These are phyloP conservation scores for Pterophyllum scalare DNA, from an alignment of 2,113 vertebrate species.

Conservation along the genomic window DNA sequence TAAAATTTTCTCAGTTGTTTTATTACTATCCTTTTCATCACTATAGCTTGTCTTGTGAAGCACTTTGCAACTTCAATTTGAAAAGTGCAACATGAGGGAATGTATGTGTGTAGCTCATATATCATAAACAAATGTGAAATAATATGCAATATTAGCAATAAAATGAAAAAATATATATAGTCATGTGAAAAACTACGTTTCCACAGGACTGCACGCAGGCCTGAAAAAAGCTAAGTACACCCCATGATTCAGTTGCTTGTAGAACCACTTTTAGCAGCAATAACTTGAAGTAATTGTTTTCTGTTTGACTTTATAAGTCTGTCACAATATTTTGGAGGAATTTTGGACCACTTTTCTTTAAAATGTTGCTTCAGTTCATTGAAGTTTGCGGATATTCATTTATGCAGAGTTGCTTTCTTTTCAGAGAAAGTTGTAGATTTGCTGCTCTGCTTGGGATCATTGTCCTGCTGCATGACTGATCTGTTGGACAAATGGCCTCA, in stretches of 20 bases:
- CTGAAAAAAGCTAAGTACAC: neutral
- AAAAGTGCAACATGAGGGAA: neutral
- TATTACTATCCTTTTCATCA: no score
- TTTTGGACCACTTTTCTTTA: neutral
- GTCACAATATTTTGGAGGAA: accelerated
- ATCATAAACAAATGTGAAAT: neutral
- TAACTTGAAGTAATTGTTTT: neutral
- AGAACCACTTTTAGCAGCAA: neutral
- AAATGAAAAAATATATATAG: neutral
- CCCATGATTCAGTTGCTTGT: accelerated
- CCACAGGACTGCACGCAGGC: no score
- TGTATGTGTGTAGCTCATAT: neutral
- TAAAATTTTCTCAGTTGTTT: no score
- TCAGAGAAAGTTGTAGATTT: neutral
- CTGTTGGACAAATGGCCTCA: neutral
- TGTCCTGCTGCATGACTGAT: neutral
- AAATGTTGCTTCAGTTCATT: no score
- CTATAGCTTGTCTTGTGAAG: no score
- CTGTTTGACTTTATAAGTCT: neutral
- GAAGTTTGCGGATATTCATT: no score
- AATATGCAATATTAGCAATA: neutral
- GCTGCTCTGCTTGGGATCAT: no score
- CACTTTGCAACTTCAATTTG: no score
- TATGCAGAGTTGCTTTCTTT: neutral
- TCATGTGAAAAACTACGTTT: neutral